These are phyloP conservation scores for Synergus japonicus DNA, from an alignment of 2,888 invertebrate genomes.

Conservation along the genomic window DNA sequence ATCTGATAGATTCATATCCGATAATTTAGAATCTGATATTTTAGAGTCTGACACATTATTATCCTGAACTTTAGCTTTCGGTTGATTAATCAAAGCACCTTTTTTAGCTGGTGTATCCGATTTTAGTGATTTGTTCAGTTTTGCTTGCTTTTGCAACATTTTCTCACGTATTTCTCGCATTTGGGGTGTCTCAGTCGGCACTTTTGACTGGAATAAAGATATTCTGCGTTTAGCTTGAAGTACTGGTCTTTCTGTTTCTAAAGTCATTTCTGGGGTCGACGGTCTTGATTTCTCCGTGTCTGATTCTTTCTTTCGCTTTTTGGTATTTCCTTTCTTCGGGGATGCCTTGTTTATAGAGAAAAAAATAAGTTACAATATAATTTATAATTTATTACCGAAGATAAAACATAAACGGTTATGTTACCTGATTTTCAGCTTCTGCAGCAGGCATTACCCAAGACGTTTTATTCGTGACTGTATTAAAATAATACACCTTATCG, in stretches of 20 bases:
- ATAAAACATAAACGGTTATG: not conserved
- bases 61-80: not conserved
- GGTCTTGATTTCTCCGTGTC: not conserved
- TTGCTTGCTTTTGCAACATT: constrained; percentile 54
- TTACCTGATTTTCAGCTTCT: constrained; percentile 24
- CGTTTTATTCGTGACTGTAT: constrained; percentile 62
- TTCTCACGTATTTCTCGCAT: constrained; percentile 61
- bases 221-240: constrained; percentile 2
- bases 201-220: constrained; percentile 1
- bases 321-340: not conserved
- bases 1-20: constrained; percentile 26
- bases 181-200: constrained; percentile 63
- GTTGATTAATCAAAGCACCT: not conserved
- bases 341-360: not conserved
- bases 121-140: not conserved
- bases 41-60: not conserved
- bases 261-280: constrained; percentile 4
- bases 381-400: not conserved
- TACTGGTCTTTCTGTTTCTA: constrained; percentile 28
- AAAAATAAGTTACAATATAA: not conserved
- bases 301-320: not conserved
- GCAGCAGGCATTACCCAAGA: constrained; percentile 62
- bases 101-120: not conserved
- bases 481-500: constrained; percentile 68
- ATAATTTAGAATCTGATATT: not conserved